Percentiles rank a stretch among this genome's conserved stretches.
Conservation (phyloP, 2,113 vertebrate genomes). For the Dicaeum eximium region DNA sequence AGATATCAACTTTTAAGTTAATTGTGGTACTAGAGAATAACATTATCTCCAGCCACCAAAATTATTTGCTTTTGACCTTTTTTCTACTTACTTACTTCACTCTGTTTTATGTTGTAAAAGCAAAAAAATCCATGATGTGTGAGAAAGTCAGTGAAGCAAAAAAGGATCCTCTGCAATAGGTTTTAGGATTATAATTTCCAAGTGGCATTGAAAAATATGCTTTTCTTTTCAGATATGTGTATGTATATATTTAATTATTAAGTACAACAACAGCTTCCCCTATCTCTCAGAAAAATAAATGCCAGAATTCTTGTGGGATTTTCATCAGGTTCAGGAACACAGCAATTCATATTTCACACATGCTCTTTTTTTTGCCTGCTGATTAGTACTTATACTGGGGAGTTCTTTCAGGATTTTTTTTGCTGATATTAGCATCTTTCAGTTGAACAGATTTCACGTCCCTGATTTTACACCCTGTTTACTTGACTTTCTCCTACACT, state of each 20-base stretch:
- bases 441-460: slow-evolving; percentile 9
- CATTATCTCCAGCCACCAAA: neutral
- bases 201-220: neutral
- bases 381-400: neutral
- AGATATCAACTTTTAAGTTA: neutral
- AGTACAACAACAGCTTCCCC: neutral
- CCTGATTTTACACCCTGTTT: slow-evolving; percentile 34
- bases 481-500: neutral
- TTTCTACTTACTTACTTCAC: slow-evolving; percentile 58
- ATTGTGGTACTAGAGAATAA: neutral
- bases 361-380: neutral
- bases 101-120: neutral
- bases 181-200: neutral
- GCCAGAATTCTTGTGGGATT: neutral
- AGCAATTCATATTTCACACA: neutral
- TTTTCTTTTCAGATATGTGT: neutral
- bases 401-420: neutral
- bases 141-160: neutral
- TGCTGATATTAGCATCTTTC: slow-evolving; percentile 17
- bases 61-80: slow-evolving; percentile 40
- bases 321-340: neutral
- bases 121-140: neutral
- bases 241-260: neutral
- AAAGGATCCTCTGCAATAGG: neutral
- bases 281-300: neutral